A percentile compares a stretch with the other conserved stretches of the same genome.
phyloP scores from a whole-genome alignment of 2,797 vertebrate species.

The Channa striata region DNA sequence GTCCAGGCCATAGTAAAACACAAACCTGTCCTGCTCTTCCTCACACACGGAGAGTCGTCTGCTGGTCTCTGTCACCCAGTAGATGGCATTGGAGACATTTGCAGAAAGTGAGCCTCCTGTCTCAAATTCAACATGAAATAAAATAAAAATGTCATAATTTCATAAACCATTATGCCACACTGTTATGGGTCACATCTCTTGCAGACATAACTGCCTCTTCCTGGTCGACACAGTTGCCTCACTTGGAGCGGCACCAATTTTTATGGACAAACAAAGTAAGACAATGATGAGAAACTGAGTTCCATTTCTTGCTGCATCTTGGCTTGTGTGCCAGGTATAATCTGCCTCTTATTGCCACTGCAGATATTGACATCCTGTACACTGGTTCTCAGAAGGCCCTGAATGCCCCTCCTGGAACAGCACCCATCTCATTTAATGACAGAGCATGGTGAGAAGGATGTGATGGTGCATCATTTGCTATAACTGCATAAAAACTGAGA shows the following conservation, averaged over 20 bases:
- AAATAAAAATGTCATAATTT: background rate
- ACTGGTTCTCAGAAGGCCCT: constrained; percentile 95
- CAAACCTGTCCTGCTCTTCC: constrained; percentile 92
- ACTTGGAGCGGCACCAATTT: constrained; percentile 90
- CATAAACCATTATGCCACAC: background rate
- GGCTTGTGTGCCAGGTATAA: constrained; percentile 5
- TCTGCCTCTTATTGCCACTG: constrained; percentile 18
- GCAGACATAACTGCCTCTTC: constrained; percentile 92
- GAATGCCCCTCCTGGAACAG: constrained; percentile 91
- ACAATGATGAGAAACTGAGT: background rate
- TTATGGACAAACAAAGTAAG: constrained; percentile 97
- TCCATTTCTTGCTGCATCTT: background rate
- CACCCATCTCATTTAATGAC: constrained; percentile 94
- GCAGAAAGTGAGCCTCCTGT: constrained; percentile 86
- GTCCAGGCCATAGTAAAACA: constrained; percentile 87
- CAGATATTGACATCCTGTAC: constrained; percentile 95
- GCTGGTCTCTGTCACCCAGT: constrained; percentile 91
- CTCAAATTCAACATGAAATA: background rate
- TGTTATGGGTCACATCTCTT: background rate
- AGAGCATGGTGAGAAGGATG: constrained; percentile 87
- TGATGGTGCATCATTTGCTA: background rate
- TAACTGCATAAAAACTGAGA: background rate
- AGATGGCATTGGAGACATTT: constrained; percentile 91
- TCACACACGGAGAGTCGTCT: constrained; percentile 97
- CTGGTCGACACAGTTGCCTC: constrained; percentile 95